These are phyloP conservation scores for Pollenia griseotomentosa DNA, from an alignment of 2,888 invertebrate species.

Conservation along the genomic window DNA sequence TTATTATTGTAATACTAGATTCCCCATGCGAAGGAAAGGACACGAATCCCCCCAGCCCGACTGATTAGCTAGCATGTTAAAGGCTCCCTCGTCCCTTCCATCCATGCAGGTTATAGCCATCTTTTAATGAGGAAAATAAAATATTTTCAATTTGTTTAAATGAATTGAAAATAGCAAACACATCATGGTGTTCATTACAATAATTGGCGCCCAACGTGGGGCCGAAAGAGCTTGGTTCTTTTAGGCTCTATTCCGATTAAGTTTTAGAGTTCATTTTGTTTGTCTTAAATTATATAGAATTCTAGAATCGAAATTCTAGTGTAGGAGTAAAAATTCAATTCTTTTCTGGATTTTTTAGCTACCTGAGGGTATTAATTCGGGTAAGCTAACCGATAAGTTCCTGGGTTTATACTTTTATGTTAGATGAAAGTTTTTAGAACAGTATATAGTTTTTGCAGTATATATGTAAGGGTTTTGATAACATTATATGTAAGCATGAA, in stretches of 20 bases:
- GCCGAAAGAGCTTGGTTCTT: neutral
- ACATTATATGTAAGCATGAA: neutral
- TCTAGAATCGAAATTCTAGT: neutral
- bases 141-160: too few relatives aligned
- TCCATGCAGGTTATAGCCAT: too few relatives aligned
- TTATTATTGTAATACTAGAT: neutral
- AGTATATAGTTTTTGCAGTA: neutral
- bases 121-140: too few relatives aligned
- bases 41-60: neutral
- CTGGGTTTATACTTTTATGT: neutral
- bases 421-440: neutral
- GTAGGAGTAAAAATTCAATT: neutral
- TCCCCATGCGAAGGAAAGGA: neutral
- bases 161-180: too few relatives aligned
- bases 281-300: neutral
- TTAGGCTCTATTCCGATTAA: neutral
- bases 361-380: constrained; percentile 16
- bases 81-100: too few relatives aligned
- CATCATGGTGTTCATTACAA: constrained; percentile 2
- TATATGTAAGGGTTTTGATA: neutral
- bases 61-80: too few relatives aligned
- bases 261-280: constrained; percentile 3
- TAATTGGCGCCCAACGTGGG: constrained; percentile 23
- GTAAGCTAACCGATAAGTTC: constrained; percentile 19
- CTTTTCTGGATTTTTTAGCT: constrained; percentile 24